Evolutionary conservation across 1,140 invertebrate species (phyloP).

Genomic region (Wiebesia pumilae): DNA sequence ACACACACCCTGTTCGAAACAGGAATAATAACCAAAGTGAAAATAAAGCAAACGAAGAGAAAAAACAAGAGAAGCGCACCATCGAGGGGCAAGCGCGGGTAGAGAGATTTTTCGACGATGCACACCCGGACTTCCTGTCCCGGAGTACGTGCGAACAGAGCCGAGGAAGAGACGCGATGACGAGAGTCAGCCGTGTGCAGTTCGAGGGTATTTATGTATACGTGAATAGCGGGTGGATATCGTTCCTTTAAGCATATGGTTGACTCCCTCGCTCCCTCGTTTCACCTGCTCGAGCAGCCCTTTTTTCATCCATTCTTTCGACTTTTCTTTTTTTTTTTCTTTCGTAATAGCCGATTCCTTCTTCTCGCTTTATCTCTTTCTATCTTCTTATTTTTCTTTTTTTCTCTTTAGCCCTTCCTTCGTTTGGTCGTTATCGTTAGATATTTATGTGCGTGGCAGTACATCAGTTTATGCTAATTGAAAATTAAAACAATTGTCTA

Average conservation of each 20-base stretch:
- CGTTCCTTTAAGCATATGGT: constrained; percentile 68
- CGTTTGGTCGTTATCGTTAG: neutral
- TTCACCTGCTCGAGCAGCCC: constrained; percentile 47
- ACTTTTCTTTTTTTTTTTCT: constrained; percentile 46
- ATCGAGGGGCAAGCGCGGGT: neutral
- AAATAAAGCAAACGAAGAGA: neutral
- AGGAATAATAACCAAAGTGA: neutral
- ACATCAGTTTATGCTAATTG: neutral
- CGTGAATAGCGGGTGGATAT: constrained; percentile 69
- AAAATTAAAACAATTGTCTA: neutral
- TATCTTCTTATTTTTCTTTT: constrained; percentile 52
- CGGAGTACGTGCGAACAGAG: neutral
- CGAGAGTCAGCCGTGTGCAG: constrained; percentile 36
- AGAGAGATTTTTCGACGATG: constrained; percentile 46
- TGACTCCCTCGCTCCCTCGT: constrained; percentile 52
- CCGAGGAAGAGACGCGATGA: constrained; percentile 1
- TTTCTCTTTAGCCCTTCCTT: constrained; percentile 20
- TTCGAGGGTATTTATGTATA: constrained; percentile 35
- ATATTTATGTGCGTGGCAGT: neutral
- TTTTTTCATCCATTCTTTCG: constrained; percentile 55
- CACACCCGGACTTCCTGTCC: constrained; percentile 29
- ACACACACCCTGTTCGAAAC: neutral
- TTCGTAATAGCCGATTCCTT: neutral
- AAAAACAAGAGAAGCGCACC: constrained; percentile 3
- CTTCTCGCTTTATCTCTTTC: constrained; percentile 45